Conservation (phyloP, 2,888 invertebrate genomes). For the Pachymerium ferrugineum region DNA sequence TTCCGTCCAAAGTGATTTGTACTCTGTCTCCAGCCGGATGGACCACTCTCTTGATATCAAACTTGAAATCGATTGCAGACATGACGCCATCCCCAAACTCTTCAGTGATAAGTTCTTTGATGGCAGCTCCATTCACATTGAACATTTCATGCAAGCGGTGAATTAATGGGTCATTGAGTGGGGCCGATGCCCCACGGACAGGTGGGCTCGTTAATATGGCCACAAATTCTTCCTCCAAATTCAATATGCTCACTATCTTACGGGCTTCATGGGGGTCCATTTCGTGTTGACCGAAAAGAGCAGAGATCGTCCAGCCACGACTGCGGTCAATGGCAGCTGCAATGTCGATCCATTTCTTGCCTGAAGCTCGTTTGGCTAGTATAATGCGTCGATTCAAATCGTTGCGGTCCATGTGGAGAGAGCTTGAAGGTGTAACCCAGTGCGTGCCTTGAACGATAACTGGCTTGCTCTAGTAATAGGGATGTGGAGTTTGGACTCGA, state of each 20-base stretch:
- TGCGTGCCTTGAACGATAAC: too few species aligned
- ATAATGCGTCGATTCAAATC: background rate
- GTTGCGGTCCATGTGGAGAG: background rate
- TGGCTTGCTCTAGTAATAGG: too few species aligned
- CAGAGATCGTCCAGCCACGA: background rate
- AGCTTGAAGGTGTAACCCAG: too few species aligned
- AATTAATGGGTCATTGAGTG: conserved; percentile 16
- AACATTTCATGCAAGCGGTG: conserved; percentile 37
- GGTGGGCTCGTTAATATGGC: background rate
- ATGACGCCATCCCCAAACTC: conserved; percentile 41
- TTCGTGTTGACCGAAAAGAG: background rate
- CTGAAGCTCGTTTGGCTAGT: background rate
- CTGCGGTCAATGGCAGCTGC: background rate
- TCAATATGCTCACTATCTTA: background rate
- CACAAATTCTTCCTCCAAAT: background rate
- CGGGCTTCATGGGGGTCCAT: background rate
- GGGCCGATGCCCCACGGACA: background rate
- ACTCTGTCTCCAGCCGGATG: conserved; percentile 31
- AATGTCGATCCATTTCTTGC: conserved; percentile 23
- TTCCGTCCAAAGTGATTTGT: conserved; percentile 34
- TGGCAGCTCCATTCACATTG: conserved; percentile 40
- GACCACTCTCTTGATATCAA: conserved; percentile 31
- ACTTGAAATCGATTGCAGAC: conserved; percentile 40
- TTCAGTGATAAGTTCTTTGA: conserved; percentile 40
- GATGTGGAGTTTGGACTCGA: too few species aligned